Conservation (phyloP, 2,888 invertebrate species). For the Plebejus melissa region DNA sequence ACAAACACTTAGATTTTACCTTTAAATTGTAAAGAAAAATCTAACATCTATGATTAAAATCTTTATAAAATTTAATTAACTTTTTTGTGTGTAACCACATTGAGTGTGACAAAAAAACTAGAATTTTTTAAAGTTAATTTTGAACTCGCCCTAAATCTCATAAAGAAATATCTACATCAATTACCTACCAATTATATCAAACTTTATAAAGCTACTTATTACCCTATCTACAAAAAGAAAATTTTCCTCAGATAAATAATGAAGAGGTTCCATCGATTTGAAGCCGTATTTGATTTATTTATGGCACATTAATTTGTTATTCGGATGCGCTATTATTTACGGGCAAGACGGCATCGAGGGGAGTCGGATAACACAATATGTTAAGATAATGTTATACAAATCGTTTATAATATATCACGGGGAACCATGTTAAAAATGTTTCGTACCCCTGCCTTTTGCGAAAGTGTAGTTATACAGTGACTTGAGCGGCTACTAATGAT, state of each 20-base stretch:
- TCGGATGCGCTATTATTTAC: slow-evolving; percentile 9
- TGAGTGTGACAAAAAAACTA: no score
- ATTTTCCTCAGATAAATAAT: not conserved
- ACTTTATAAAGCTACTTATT: no score
- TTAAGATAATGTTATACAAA: slow-evolving; percentile 25
- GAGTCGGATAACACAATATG: slow-evolving; percentile 19
- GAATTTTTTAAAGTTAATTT: no score
- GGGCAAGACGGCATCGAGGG: not conserved
- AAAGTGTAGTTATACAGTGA: not conserved
- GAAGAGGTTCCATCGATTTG: slow-evolving; percentile 1
- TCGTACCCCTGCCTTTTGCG: not conserved
- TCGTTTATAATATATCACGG: slow-evolving; percentile 11
- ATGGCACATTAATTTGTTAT: slow-evolving; percentile 22
- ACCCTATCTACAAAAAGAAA: not conserved
- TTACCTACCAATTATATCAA: no score
- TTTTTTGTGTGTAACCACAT: no score
- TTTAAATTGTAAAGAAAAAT: not conserved
- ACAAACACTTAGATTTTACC: not conserved
- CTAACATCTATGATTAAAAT: no score
- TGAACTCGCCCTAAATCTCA: no score
- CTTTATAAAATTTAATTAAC: no score
- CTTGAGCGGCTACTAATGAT: not conserved
- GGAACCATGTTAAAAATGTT: slow-evolving; percentile 6
- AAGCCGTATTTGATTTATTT: slow-evolving; percentile 19
- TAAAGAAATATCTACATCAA: no score